Evolutionary conservation across 2,113 vertebrate species (phyloP), one percentile per base, ranked within the genome.

Genomic region (human (Homo sapiens)): DNA sequence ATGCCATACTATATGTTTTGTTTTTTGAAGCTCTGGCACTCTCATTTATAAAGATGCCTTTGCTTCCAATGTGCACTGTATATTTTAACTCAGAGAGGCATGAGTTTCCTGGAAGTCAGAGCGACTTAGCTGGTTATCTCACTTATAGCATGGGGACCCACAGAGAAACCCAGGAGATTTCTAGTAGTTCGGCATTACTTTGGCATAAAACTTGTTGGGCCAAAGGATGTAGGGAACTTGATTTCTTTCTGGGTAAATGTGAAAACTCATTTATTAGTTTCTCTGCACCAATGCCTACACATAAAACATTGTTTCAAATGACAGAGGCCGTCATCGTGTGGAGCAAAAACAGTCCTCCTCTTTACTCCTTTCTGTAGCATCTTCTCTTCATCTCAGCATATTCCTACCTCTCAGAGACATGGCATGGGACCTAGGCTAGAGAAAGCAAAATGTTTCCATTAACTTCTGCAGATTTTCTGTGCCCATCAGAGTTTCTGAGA

Each of bases 21-120:
- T 35, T 18, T 52, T 78, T 32, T 48, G 88, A 84, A 89, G 25
- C 12, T 57, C 20, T 8, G 3, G 32, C 11, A 10, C 3, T 88
- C 16, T 83, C 23, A 4, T 55, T 38, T 61, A 7, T 16, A 6
- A 66, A 59, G 30, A 38, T 8, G 5, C 40, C 57, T 64, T 66
- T 52, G 40, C 8, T 3, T 35, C 32, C 52, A 23, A 9, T 8
- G 25, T 1, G 0, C 1, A 43, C 20, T 61, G 7, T 2, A 0
- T 3, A 5, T 17, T 35, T 17, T 16, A 30, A 81, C 43, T 66
- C 50, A 2, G 12, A 66, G 9, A 23, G 2, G 8, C 4, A 9
- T 13, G 18, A 25, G 35, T 4, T 25, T 22, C 52, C 30, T 5
- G 14, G 10, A n/a, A 38, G 13, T 6, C 30, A 35, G 25, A 35